Base-by-base conservation (phyloP, 2,888 invertebrate genomes). In the Gasteruption jaculator region DNA sequence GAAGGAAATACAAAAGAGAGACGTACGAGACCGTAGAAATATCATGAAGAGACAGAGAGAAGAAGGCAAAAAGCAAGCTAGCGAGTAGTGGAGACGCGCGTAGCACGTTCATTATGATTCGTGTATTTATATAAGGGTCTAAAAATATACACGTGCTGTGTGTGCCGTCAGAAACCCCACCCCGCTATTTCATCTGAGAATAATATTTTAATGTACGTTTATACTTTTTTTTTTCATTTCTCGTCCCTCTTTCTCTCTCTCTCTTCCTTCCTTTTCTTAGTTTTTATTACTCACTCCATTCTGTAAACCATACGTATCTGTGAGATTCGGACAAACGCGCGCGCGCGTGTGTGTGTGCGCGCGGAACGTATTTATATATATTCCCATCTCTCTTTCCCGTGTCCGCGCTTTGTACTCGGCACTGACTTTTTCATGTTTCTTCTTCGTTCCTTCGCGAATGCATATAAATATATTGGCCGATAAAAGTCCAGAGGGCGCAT, bases 191-290 rank as follows among this genome's bases (percentile, higher is more conserved):
- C 69, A 70, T 70, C 68, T 68, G 69, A 68, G 69, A 68, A 70
- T 70, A 70, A 69, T 70, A 69, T 69, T 69, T 69, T 69, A 69
- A 69, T 70, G 65, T n/a, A n/a, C n/a, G n/a, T n/a, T n/a, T n/a
- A n/a, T n/a, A n/a, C n/a, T n/a, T n/a, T n/a, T n/a, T n/a, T n/a
- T n/a, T n/a, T n/a, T n/a, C n/a, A n/a, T 8, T 19, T 15, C 34
- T 27, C 33, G 10, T 15, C 15, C 12, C 35, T 24, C 24, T 15
- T 22, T 20, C 24, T 8, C 11, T 35, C 25, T 19, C 15, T 26
- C 20, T 27, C 19, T 14, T 11, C 18, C 10, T n/a, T n/a, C 20
- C 30, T 18, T 8, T 16, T 30, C 30, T n/a, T n/a, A n/a, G n/a
- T n/a, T n/a, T n/a, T n/a, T n/a, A n/a, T n/a, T n/a, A n/a, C n/a